Conservation (phyloP, 23 tunicate species). For the Ascidia mentula region DNA sequence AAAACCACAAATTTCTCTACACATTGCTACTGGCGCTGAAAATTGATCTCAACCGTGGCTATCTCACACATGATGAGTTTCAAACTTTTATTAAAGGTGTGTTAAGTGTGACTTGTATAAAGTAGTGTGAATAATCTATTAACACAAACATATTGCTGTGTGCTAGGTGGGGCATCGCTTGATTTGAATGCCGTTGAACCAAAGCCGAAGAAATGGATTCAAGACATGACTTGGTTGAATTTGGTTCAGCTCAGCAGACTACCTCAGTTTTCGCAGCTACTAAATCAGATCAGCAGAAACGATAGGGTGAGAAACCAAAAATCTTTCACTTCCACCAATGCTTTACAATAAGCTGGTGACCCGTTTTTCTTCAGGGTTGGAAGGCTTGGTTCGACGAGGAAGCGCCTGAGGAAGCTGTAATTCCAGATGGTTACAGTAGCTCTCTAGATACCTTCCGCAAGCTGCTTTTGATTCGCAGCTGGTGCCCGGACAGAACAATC, state of each 20-base stretch:
- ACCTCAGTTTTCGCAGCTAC: constrained; percentile 78
- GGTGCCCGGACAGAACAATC: constrained; percentile 89
- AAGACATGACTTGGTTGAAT: constrained; percentile 89
- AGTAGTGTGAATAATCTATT: no score
- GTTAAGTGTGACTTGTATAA: no score
- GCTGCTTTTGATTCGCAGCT: constrained; percentile 66
- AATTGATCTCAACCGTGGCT: constrained; percentile 75
- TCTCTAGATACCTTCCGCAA: constrained; percentile 78
- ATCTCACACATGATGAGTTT: constrained; percentile 73
- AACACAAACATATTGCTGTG: no score
- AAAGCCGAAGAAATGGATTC: constrained; percentile 94
- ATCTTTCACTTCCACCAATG: background rate
- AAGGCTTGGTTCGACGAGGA: constrained; percentile 88
- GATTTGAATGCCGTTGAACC: constrained; percentile 84
- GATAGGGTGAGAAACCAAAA: constrained; percentile 33
- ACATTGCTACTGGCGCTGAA: constrained; percentile 76
- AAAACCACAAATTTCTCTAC: constrained; percentile 89
- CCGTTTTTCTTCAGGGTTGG: constrained; percentile 51
- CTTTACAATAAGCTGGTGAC: background rate
- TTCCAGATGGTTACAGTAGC: constrained; percentile 79
- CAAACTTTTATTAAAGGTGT: constrained; percentile 84
- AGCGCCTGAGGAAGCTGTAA: constrained; percentile 79
- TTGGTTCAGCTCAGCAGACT: constrained; percentile 72
- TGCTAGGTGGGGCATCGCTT: constrained; percentile 76
- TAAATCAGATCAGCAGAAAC: constrained; percentile 77